These are phyloP conservation scores for Suricata suricatta DNA, from an alignment of 2,113 vertebrate species.

Conservation along the genomic window DNA sequence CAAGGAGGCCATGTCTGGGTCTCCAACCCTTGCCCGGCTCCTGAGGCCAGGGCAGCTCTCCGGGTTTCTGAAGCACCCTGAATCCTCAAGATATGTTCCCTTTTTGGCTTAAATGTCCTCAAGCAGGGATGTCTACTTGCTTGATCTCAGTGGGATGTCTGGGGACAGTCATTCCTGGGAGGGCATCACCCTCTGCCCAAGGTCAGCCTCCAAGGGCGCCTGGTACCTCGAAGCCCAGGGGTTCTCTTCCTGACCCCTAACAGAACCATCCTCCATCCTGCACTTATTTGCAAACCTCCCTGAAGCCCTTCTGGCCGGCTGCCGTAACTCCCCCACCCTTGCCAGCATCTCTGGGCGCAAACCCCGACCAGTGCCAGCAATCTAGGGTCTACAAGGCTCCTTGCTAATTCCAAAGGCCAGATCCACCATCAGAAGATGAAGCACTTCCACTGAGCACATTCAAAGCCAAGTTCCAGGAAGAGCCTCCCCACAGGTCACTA, in stretches of 20 bases:
- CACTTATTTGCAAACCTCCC: neutral
- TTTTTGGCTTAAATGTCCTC: neutral
- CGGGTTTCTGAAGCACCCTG: neutral
- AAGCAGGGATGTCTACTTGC: neutral
- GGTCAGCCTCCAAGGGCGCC: neutral
- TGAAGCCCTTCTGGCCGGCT: accelerated
- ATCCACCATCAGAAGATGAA: neutral
- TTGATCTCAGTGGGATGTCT: neutral
- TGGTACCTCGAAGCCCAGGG: accelerated
- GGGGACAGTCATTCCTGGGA: neutral
- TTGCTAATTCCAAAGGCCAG: neutral
- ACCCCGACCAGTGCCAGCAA: neutral
- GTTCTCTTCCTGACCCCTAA: neutral
- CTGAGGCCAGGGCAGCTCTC: neutral
- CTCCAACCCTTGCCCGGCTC: neutral
- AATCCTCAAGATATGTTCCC: too few relatives aligned
- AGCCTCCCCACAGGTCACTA: neutral
- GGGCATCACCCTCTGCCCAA: neutral
- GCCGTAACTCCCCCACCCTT: neutral
- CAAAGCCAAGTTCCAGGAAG: neutral
- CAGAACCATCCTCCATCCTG: neutral
- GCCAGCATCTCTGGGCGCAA: neutral
- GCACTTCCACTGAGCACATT: accelerated
- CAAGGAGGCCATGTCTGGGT: neutral
- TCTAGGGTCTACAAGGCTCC: neutral